Evolutionary conservation across 2,797 vertebrate species (phyloP).

Genomic region (Cyclopterus lumpus): DNA sequence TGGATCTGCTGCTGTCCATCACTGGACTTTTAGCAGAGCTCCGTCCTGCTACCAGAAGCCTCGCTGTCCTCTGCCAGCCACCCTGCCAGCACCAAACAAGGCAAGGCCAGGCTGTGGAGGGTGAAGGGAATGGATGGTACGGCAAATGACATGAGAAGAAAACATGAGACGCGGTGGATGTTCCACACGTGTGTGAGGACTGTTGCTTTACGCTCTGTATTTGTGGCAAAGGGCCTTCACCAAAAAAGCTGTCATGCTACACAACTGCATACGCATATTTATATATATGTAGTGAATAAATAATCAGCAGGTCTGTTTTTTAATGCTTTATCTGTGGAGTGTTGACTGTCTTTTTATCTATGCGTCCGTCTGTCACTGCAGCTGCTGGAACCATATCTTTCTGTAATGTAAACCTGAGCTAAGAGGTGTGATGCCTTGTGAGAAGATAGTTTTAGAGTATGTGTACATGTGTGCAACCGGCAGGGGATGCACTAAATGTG

Average conservation of each 20-base stretch:
- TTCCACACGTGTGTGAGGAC: slow-evolving; percentile 18
- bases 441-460: slow-evolving; percentile 57
- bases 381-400: slow-evolving; percentile 74
- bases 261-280: background rate
- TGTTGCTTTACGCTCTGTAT: background rate
- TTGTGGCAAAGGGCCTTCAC: slow-evolving; percentile 1
- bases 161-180: slow-evolving; percentile 36
- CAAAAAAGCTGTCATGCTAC: slow-evolving; percentile 7
- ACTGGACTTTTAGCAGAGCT: slow-evolving; percentile 70
- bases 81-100: slow-evolving; percentile 84
- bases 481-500: slow-evolving; percentile 26
- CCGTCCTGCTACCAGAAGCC: slow-evolving; percentile 65
- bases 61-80: slow-evolving; percentile 72
- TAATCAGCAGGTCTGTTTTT: slow-evolving; percentile 22
- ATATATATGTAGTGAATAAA: background rate
- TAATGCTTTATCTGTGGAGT: slow-evolving; percentile 28
- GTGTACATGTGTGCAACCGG: slow-evolving; percentile 30
- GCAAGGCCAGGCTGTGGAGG: slow-evolving; percentile 66
- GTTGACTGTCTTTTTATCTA: slow-evolving; percentile 42
- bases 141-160: slow-evolving; percentile 40
- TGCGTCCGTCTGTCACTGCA: slow-evolving; percentile 52
- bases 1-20: slow-evolving; percentile 89
- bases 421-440: slow-evolving; percentile 64
- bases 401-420: slow-evolving; percentile 74
- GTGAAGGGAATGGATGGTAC: slow-evolving; percentile 49